phyloP scores from a whole-genome alignment of 2,888 invertebrate species.

The Marasmarcha lunaedactyla region DNA sequence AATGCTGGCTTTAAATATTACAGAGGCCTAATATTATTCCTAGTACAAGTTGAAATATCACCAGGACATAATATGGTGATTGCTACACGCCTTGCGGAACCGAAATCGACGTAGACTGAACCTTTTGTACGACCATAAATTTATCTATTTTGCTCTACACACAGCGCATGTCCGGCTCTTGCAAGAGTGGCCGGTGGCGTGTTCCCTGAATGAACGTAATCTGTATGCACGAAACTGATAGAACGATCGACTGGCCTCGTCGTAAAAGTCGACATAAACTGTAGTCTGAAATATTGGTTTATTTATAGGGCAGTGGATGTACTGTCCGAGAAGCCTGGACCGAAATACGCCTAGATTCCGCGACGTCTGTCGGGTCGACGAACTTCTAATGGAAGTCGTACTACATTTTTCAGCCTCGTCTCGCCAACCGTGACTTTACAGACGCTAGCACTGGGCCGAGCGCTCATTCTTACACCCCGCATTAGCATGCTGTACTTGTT shows the following conservation, averaged over 20 bases:
- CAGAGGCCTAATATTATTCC: too few species aligned
- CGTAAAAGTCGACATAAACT: constrained; percentile 41
- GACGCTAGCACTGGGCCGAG: too few species aligned
- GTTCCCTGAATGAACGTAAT: constrained; percentile 34
- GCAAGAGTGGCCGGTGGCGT: constrained; percentile 2
- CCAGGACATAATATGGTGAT: too few species aligned
- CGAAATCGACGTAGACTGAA: too few species aligned
- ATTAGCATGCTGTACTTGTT: too few species aligned
- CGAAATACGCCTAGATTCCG: constrained; percentile 64
- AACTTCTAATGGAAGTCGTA: constrained; percentile 34
- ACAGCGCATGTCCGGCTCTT: too few species aligned
- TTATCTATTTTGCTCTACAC: too few species aligned
- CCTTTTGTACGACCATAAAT: too few species aligned
- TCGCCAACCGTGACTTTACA: too few species aligned
- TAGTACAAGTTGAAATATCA: constrained; percentile 7
- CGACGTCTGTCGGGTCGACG: constrained; percentile 62
- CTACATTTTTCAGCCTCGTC: constrained; percentile 8
- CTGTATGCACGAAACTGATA: constrained; percentile 32
- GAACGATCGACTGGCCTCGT: constrained; percentile 32
- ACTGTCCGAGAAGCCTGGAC: constrained; percentile 40
- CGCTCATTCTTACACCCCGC: too few species aligned
- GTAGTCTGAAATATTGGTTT: constrained; percentile 33
- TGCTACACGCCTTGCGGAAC: too few species aligned
- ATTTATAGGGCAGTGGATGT: constrained; percentile 56
- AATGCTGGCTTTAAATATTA: too few species aligned